Evolutionary conservation across 2,888 invertebrate species (phyloP).

Genomic region (Andrena bicolor): DNA sequence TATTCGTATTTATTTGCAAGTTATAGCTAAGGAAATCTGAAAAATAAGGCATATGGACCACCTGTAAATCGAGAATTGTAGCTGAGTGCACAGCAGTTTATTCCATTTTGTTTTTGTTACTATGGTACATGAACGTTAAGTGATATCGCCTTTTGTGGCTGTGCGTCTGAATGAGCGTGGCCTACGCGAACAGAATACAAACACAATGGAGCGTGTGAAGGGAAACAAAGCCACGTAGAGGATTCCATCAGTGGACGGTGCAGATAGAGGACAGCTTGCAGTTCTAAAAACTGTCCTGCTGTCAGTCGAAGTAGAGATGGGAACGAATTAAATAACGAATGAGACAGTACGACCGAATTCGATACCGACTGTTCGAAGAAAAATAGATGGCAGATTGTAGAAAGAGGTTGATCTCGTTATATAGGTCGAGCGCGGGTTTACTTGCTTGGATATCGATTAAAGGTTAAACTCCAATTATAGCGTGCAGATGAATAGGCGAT

Average conservation of each 20-base stretch:
- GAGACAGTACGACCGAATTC: constrained; percentile 22
- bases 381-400: constrained; percentile 42
- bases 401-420: constrained; percentile 69
- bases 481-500: constrained; percentile 71
- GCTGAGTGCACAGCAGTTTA: neutral
- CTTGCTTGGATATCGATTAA: constrained; percentile 71
- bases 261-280: constrained; percentile 4
- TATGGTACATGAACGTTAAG: neutral
- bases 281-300: constrained; percentile 40
- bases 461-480: constrained; percentile 82
- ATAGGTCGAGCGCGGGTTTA: constrained; percentile 73
- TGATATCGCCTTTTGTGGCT: neutral
- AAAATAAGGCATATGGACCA: constrained; percentile 21
- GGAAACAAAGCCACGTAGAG: neutral
- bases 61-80: no score
- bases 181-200: neutral
- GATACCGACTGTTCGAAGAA: constrained; percentile 24
- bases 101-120: neutral
- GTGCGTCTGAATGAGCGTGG: neutral
- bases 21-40: constrained; percentile 6
- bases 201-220: neutral
- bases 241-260: neutral
- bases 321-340: constrained; percentile 59
- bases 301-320: constrained; percentile 7
- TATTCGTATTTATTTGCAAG: neutral